Evolutionary conservation across 1,140 invertebrate genomes (phyloP), one percentile per base, ranked within the genome.

Genomic region (Lineus longissimus): DNA sequence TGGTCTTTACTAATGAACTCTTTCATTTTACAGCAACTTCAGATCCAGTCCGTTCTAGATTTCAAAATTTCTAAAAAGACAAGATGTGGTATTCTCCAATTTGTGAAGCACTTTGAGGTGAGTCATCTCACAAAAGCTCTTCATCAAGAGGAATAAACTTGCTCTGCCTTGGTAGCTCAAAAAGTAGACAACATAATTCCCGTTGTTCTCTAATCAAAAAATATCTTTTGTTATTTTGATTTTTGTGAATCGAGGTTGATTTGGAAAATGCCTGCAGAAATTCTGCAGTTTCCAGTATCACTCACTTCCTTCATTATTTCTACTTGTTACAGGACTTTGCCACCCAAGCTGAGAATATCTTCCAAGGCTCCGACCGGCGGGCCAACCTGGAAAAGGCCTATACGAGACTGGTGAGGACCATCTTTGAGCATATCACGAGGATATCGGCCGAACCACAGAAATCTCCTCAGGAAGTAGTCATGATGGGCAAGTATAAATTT

Each of bases 311-410:
- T 7, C 29, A 57, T 51, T n/a, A 6, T 62, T 2, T 15, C 6
- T 63, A 54, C 22, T 59, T 59, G 31, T 65, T 75, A 2, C 65
- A 93, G 86, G 89, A 90, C 70, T 95, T 97, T 86, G 89, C 92
- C 9, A 86, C 86, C 67, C 92, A 89, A 61, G 89, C 93, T 43
- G 94, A 97, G 81, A 86, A 83, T 55, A 92, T 97, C 57, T 94
- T 97, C 76, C 89, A 88, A 62, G 89, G 88, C 71, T 91, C 92
- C 30, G 90, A 94, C 64, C 85, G 96, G 54, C 88, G 94, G 70
- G 88, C 91, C n/a, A 95, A 98, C 83, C 86, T 98, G 63, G 95
- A 98, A 74, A 95, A 96, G 75, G 97, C 95, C 88, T 97, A 98
- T 81, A 86, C 87, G 9, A 87, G 90, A 79, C 83, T 99, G 59